Conservation (phyloP, 1,140 invertebrate genomes). For the Aleiodes sp. region DNA sequence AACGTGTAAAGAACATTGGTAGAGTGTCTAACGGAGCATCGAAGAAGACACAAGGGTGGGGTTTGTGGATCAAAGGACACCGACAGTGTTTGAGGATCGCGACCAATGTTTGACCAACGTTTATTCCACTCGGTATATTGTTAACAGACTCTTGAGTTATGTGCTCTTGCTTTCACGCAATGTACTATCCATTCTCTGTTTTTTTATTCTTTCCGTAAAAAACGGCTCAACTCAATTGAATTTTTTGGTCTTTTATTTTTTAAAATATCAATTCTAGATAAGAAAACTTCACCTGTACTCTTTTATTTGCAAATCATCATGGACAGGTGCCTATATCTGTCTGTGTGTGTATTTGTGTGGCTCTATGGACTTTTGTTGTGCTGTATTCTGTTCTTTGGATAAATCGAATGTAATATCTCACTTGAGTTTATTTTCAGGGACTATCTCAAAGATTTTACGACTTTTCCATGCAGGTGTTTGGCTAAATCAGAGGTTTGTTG, state of each 20-base stretch:
- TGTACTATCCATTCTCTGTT: background rate
- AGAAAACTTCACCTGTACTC: background rate
- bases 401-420: too few relatives aligned
- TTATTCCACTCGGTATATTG: slow-evolving; percentile 7
- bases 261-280: background rate
- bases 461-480: slow-evolving; percentile 5
- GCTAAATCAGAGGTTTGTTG: slow-evolving; percentile 2
- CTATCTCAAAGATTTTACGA: background rate
- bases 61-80: slow-evolving; percentile 13
- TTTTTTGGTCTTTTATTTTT: background rate
- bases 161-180: slow-evolving; percentile 8
- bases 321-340: too few relatives aligned
- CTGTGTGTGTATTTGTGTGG: too few relatives aligned
- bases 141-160: slow-evolving; percentile 10
- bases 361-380: too few relatives aligned
- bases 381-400: too few relatives aligned
- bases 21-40: background rate
- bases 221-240: too few relatives aligned
- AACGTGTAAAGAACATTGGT: background rate
- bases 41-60: slow-evolving; percentile 2
- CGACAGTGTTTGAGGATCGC: slow-evolving; percentile 20
- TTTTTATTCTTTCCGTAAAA: too few relatives aligned
- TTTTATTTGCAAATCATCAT: too few relatives aligned
- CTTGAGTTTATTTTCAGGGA: background rate
- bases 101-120: slow-evolving; percentile 21